Conservation (phyloP, 2,113 vertebrate species). For the Xyrauchen texanus region DNA sequence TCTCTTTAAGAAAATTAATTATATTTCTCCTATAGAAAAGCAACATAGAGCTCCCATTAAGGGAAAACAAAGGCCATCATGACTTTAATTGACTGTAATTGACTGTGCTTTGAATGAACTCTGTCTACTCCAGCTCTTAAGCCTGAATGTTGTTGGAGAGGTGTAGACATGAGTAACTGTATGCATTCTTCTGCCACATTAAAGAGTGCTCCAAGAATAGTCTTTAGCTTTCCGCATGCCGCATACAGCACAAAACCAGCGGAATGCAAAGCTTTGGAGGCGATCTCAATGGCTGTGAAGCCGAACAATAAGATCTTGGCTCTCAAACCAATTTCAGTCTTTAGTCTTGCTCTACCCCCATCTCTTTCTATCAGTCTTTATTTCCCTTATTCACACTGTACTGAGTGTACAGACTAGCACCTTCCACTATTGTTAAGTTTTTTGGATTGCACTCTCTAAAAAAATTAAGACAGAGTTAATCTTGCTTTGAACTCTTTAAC, state of each 20-base stretch:
- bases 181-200: conserved; percentile 41
- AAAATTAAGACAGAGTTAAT: background rate
- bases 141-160: conserved; percentile 31
- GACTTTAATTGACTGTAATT: conserved; percentile 58
- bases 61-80: conserved; percentile 51
- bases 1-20: conserved; percentile 47
- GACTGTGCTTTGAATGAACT: conserved; percentile 43
- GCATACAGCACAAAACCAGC: conserved; percentile 48
- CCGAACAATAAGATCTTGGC: conserved; percentile 50
- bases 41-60: conserved; percentile 53
- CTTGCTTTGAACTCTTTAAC: background rate
- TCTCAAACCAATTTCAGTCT: conserved; percentile 46
- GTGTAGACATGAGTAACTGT: conserved; percentile 39
- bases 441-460: background rate
- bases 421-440: background rate
- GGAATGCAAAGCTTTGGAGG: conserved; percentile 56
- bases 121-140: conserved; percentile 28
- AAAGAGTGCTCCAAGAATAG: conserved; percentile 49
- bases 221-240: conserved; percentile 52
- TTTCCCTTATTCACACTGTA: conserved; percentile 16
- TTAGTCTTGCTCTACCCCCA: conserved; percentile 34
- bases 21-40: conserved; percentile 39
- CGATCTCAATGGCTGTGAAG: conserved; percentile 46
- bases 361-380: background rate
- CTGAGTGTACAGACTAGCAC: background rate